These are phyloP conservation scores for Pseudorasbora parva DNA, from an alignment of 2,113 vertebrate genomes.

Conservation along the genomic window DNA sequence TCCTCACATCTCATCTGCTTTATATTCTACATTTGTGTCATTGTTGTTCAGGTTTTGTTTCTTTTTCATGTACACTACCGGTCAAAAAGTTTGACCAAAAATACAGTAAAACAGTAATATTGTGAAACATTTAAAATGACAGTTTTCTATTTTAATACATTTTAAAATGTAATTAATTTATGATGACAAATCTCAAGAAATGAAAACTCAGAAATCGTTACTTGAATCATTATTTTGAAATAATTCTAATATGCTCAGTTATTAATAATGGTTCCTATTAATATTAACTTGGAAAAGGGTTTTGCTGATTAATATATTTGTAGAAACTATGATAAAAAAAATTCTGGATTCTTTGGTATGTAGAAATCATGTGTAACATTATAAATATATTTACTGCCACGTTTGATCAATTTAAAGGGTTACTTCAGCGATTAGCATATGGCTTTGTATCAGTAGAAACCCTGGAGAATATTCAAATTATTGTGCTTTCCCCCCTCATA, in stretches of 20 bases:
- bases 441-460: too few relatives aligned
- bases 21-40: constrained; percentile 5
- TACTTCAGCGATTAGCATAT: too few relatives aligned
- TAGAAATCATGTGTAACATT: neutral
- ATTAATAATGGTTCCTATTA: neutral
- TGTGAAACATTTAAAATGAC: neutral
- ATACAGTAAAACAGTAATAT: neutral
- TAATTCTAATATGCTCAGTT: neutral
- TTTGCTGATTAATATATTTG: neutral
- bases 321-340: neutral
- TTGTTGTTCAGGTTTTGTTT: neutral
- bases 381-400: too few relatives aligned
- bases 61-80: neutral
- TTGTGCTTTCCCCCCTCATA: too few relatives aligned
- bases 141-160: neutral
- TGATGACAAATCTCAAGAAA: too few relatives aligned
- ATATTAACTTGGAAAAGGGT: neutral
- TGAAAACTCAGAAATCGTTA: neutral
- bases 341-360: neutral
- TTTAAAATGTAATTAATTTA: neutral
- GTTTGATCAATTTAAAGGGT: too few relatives aligned
- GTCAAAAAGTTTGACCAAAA: neutral
- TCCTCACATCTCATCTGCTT: constrained; percentile 25
- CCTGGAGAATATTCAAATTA: too few relatives aligned
- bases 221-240: neutral